phyloP scores from a whole-genome alignment of 2,797 vertebrate species.

The Chromis chromis region DNA sequence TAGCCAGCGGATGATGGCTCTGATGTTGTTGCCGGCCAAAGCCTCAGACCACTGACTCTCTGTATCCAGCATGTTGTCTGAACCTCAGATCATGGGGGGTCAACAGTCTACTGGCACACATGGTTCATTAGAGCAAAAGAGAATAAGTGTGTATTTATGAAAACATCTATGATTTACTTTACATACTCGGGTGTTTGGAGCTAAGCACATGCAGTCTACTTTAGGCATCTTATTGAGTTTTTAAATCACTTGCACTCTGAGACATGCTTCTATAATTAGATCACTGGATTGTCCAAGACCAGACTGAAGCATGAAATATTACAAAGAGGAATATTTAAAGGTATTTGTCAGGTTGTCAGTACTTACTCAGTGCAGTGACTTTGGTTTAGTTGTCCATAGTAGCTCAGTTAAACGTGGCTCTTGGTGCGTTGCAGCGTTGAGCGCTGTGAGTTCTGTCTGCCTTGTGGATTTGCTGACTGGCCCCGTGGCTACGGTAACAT shows the following conservation, averaged over 20 bases:
- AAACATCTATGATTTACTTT: background rate
- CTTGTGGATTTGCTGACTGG: constrained; percentile 69
- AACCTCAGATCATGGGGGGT: background rate
- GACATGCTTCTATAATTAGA: constrained; percentile 27
- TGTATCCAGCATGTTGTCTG: constrained; percentile 53
- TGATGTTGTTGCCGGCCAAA: constrained; percentile 70
- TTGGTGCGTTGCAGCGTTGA: constrained; percentile 10
- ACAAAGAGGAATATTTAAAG: background rate
- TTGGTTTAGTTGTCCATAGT: constrained; percentile 1
- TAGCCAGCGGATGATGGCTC: constrained; percentile 62
- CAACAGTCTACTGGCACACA: background rate
- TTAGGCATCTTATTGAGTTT: background rate
- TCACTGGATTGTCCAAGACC: constrained; percentile 21
- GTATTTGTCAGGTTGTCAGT: background rate
- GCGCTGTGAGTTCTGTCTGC: constrained; percentile 22
- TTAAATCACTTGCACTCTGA: constrained; percentile 1
- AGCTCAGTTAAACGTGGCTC: constrained; percentile 9
- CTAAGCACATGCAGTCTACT: background rate
- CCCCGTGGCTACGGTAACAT: constrained; percentile 47
- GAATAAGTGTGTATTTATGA: background rate
- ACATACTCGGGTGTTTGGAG: background rate
- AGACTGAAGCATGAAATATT: constrained; percentile 16
- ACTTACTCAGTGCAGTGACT: constrained; percentile 51
- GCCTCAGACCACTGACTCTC: constrained; percentile 70
- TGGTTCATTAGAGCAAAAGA: background rate